phyloP scores from a whole-genome alignment of 2,797 vertebrate genomes.

The Notamacropus eugenii region DNA sequence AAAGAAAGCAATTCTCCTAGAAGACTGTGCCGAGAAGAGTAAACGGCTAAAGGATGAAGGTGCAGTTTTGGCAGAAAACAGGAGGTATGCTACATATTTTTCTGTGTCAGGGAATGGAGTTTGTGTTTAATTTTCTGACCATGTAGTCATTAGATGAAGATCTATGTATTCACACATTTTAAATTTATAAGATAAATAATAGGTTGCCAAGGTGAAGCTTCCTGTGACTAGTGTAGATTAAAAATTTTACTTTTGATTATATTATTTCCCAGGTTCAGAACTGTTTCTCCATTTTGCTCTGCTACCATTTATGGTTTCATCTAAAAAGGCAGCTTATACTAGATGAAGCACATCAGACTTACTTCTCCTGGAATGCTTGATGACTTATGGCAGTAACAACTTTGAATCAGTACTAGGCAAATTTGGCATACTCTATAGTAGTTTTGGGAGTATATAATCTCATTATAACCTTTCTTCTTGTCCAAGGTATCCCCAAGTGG shows the following conservation, averaged over 20 bases:
- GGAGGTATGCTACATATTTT: constrained; percentile 86
- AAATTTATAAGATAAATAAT: constrained; percentile 1
- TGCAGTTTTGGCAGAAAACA: constrained; percentile 89
- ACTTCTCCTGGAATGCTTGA: background rate
- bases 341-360: background rate
- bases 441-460: constrained; percentile 1
- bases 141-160: background rate
- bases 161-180: constrained; percentile 10
- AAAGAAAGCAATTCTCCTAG: constrained; percentile 88
- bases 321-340: background rate
- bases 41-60: constrained; percentile 93
- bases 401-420: background rate
- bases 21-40: constrained; percentile 90
- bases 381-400: background rate
- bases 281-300: background rate
- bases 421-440: constrained; percentile 27
- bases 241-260: constrained; percentile 19
- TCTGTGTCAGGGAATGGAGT: background rate
- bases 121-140: background rate
- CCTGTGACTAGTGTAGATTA: background rate
- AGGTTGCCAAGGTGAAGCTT: constrained; percentile 35
- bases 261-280: background rate
- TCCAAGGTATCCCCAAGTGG: background rate
- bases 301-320: constrained; percentile 1
- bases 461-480: background rate